These are phyloP conservation scores for Montifringilla adamsi DNA, from an alignment of 2,113 vertebrate genomes.

Conservation along the genomic window DNA sequence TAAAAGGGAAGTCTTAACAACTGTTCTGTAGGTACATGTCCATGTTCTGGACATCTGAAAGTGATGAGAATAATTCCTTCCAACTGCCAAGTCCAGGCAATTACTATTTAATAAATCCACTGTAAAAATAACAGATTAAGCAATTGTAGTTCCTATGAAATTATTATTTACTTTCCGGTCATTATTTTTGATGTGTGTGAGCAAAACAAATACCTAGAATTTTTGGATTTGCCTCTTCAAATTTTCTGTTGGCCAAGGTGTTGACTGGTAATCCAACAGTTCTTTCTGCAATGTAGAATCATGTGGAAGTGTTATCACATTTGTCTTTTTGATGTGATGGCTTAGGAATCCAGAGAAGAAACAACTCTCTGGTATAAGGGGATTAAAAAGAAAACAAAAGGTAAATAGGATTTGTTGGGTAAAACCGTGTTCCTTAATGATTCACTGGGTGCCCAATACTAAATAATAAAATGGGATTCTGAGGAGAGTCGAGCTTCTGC, in stretches of 20 bases:
- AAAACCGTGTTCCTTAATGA: background rate
- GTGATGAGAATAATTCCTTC: background rate
- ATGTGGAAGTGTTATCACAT: background rate
- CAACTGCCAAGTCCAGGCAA: background rate
- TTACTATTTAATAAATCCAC: background rate
- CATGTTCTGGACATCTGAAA: background rate
- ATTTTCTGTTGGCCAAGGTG: background rate
- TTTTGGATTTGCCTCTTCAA: background rate
- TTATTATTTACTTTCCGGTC: background rate
- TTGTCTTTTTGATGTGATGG: background rate
- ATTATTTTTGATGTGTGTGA: background rate
- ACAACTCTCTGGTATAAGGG: background rate
- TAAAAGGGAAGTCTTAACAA: background rate
- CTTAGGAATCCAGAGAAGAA: slow-evolving; percentile 2
- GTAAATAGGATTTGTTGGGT: background rate
- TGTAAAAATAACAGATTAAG: background rate
- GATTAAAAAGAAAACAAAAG: slow-evolving; percentile 5
- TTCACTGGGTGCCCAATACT: background rate
- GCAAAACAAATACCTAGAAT: background rate
- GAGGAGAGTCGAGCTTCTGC: background rate
- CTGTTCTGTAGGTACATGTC: background rate
- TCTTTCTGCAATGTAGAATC: background rate
- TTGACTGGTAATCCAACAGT: background rate
- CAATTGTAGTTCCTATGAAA: background rate
- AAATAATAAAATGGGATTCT: background rate